phyloP scores from a whole-genome alignment of 2,888 invertebrate genomes.

The Lagria hirta region DNA sequence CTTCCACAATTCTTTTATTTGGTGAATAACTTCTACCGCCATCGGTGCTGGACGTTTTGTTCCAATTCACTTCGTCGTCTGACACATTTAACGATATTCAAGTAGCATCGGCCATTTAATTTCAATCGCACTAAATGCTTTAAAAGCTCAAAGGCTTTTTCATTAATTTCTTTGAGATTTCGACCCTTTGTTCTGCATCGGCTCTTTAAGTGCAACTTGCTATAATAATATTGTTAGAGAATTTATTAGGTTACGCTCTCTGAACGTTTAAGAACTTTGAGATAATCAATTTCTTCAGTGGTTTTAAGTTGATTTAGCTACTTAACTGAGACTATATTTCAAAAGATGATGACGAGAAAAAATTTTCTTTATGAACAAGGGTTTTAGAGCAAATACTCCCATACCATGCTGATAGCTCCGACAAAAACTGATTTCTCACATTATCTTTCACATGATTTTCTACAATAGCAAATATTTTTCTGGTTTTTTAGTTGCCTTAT shows the following conservation, averaged over 20 bases:
- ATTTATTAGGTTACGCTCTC: slow-evolving; percentile 23
- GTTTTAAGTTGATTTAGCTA: slow-evolving; percentile 23
- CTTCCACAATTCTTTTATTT: slow-evolving; percentile 25
- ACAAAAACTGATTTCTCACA: too few relatives aligned
- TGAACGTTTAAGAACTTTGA: slow-evolving; percentile 22
- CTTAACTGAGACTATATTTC: slow-evolving; percentile 10
- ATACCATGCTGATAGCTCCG: too few relatives aligned
- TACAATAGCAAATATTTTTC: too few relatives aligned
- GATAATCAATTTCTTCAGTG: slow-evolving; percentile 25
- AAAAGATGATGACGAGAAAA: too few relatives aligned
- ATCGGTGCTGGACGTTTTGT: slow-evolving; percentile 29
- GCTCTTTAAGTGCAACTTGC: slow-evolving; percentile 27
- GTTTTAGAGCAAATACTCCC: too few relatives aligned
- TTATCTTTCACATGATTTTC: too few relatives aligned
- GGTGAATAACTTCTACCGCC: slow-evolving; percentile 30
- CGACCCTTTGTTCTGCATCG: slow-evolving; percentile 20
- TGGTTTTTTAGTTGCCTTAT: too few relatives aligned
- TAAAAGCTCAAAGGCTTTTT: slow-evolving; percentile 29
- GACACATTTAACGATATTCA: slow-evolving; percentile 30
- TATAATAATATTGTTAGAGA: slow-evolving; percentile 26
- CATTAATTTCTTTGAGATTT: slow-evolving; percentile 28
- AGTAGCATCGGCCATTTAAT: slow-evolving; percentile 27
- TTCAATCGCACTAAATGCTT: slow-evolving; percentile 25
- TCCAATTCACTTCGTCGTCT: slow-evolving; percentile 27
- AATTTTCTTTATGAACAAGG: too few relatives aligned